Conservation (phyloP, 2,888 invertebrate species). For the Lasioglossum vierecki region DNA sequence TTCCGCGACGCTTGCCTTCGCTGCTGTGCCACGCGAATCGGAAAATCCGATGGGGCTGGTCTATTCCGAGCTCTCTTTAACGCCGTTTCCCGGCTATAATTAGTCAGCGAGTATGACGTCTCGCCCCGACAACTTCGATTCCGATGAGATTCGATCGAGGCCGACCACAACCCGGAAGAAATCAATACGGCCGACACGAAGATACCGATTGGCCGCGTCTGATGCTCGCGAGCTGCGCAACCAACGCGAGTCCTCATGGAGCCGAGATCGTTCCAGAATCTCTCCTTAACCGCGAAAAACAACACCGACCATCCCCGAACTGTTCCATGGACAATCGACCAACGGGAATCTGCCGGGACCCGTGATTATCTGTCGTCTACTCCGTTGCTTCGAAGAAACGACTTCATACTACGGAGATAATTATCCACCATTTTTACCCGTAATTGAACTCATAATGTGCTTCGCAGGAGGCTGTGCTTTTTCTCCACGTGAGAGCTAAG, state of each 20-base stretch:
- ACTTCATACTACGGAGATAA: background rate
- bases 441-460: too few relatives aligned
- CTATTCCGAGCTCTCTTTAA: constrained; percentile 65
- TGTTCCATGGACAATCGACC: background rate
- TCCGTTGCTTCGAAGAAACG: background rate
- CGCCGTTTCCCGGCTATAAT: constrained; percentile 65
- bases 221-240: constrained; percentile 57
- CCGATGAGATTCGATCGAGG: constrained; percentile 69
- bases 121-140: constrained; percentile 57
- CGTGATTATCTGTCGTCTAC: background rate
- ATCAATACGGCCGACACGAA: constrained; percentile 67
- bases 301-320: background rate
- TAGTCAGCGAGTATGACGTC: constrained; percentile 64
- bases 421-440: too few relatives aligned
- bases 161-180: constrained; percentile 66
- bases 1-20: constrained; percentile 25
- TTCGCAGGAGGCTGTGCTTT: too few relatives aligned
- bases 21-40: constrained; percentile 52
- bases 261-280: constrained; percentile 21
- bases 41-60: constrained; percentile 55
- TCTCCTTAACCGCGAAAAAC: background rate
- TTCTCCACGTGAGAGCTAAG: background rate
- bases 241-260: background rate
- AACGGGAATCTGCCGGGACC: background rate
- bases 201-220: constrained; percentile 63